Evolutionary conservation across 2,888 invertebrate genomes (phyloP), one percentile per base, ranked within the genome.

Genomic region (Microctonus hyperodae): DNA sequence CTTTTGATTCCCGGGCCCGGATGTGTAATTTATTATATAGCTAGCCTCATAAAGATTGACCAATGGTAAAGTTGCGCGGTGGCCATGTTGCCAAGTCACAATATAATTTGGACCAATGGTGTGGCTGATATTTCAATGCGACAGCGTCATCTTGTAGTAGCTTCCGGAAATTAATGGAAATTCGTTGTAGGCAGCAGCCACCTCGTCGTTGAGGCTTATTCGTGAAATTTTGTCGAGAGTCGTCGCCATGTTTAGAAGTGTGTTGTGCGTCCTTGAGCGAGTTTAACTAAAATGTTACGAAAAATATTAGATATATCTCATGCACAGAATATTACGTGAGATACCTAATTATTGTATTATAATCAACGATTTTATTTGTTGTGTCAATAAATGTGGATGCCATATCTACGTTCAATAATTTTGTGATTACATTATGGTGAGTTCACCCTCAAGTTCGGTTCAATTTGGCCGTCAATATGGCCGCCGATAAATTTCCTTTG

Each of bases 391-490:
- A 73, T 76, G 78, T 85, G 86, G 89, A 90, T 90, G 89, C 85
- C 85, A 82, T 79, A 79, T 78, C 83, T 84, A 84, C 85, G 85
- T 85, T 82, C 82, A 84, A 85, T 87, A 88, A 88, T 86, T 87
- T 88, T 86, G 87, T 87, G 89, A 90, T 89, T 88, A 87, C 88
- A 86, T 85, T 87, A 89, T 89, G 89, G 89, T 88, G 86, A 87
- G 87, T 87, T 84, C 80, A 83, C 81, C 82, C 79, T 81, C 81
- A n/a, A 79, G 77, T 78, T 77, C 76, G 75, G 79, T 76, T 81
- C 79, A 82, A 83, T 28, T 28, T 7, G 28, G 7, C n/a, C 82
- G 85, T 83, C 84, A 83, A 84, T 80, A 84, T 85, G 87, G 87
- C 86, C 86, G 86, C 85, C 84, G 84, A 81, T 69, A 82, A 81